Evolutionary conservation across 2,888 invertebrate species (phyloP).

Genomic region (Schrankia costaestrigalis): DNA sequence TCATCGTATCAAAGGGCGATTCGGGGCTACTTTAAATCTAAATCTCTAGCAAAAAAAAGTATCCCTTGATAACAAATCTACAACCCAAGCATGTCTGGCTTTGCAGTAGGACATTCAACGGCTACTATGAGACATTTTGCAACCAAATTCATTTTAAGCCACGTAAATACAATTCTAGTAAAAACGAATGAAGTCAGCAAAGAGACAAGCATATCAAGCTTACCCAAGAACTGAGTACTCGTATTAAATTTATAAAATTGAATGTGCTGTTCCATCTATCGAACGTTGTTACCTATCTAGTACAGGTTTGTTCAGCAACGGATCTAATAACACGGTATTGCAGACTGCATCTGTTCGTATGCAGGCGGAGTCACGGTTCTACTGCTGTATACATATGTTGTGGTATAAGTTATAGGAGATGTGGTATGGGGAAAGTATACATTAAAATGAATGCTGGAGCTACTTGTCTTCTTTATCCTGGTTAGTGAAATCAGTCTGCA

Average conservation of each 20-base stretch:
- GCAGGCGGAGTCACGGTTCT: slow-evolving; percentile 18
- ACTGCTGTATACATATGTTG: slow-evolving; percentile 25
- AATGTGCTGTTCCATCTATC: slow-evolving; percentile 20
- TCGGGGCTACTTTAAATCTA: no score
- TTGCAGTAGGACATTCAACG: no score
- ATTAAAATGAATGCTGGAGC: neutral
- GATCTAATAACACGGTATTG: slow-evolving; percentile 40
- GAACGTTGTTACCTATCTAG: slow-evolving; percentile 8
- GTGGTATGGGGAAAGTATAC: neutral
- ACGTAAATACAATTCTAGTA: no score
- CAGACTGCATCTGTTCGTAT: slow-evolving; percentile 40
- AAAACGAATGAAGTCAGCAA: no score
- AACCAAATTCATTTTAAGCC: no score
- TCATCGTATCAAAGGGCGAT: no score
- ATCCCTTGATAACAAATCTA: no score
- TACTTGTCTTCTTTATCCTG: no score
- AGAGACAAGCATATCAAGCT: neutral
- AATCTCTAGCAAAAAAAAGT: no score
- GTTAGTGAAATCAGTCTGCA: no score
- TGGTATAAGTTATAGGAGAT: slow-evolving; percentile 1
- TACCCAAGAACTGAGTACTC: neutral
- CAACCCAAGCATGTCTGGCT: no score
- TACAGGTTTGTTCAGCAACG: slow-evolving; percentile 31
- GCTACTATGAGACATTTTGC: no score
- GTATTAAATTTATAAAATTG: slow-evolving; percentile 13